Percentiles rank a stretch among this genome's conserved stretches.
phyloP scores from a whole-genome alignment of 2,888 invertebrate species.

The Cylloceria caligata region DNA sequence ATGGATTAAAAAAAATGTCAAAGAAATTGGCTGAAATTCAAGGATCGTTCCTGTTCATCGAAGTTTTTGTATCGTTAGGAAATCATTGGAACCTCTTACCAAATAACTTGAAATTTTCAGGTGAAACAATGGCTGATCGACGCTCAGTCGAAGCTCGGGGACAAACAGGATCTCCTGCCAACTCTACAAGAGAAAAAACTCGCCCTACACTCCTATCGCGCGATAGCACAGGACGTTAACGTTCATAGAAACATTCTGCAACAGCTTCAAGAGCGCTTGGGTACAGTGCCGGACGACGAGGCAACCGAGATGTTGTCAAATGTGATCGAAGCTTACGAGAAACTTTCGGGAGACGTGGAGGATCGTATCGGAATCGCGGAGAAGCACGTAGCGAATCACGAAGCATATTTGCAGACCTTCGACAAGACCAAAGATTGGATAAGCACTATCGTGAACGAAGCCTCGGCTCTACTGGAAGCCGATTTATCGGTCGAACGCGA shows the following conservation, averaged over 20 bases:
- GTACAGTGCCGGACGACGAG: constrained; percentile 92
- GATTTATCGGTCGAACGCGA: constrained; percentile 92
- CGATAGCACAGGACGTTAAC: constrained; percentile 93
- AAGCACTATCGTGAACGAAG: constrained; percentile 92
- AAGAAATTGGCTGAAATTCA: background rate
- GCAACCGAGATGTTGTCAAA: constrained; percentile 90
- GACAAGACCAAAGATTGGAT: constrained; percentile 94
- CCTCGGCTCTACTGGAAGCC: constrained; percentile 90
- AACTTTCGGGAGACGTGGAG: constrained; percentile 89
- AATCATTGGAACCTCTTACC: background rate
- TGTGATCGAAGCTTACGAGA: constrained; percentile 90
- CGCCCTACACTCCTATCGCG: constrained; percentile 92
- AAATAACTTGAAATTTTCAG: constrained; percentile 69
- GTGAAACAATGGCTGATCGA: constrained; percentile 95
- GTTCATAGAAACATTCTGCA: constrained; percentile 94
- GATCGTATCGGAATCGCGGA: constrained; percentile 89
- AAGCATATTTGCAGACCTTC: constrained; percentile 92
- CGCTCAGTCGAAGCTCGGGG: constrained; percentile 90
- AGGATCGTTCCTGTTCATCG: background rate
- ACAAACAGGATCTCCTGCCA: constrained; percentile 90
- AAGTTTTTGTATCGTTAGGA: background rate
- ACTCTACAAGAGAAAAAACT: constrained; percentile 95
- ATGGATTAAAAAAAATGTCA: background rate
- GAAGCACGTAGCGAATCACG: constrained; percentile 92
- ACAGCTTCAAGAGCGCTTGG: constrained; percentile 93